These are phyloP conservation scores for Pristionchus arcanus DNA, from an alignment of 2,888 invertebrate species.

Conservation along the genomic window DNA sequence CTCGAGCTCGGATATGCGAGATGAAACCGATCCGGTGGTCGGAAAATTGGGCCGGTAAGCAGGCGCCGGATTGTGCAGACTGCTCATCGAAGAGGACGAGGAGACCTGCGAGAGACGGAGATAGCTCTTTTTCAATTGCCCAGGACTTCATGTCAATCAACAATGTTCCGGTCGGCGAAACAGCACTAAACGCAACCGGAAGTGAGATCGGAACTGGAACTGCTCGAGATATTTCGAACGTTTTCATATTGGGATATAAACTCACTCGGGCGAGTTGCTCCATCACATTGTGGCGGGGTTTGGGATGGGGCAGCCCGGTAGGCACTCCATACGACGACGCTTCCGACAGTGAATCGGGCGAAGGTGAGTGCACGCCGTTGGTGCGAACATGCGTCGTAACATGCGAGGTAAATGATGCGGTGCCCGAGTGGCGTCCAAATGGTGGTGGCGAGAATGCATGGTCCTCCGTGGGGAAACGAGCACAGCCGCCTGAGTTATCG, in stretches of 20 bases:
- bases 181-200: background rate
- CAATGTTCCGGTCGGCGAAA: background rate
- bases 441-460: conserved; percentile 67
- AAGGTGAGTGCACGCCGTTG: conserved; percentile 62
- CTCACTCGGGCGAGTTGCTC: conserved; percentile 70
- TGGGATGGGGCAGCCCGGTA: conserved; percentile 76
- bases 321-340: conserved; percentile 70
- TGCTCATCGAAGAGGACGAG: background rate
- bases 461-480: conserved; percentile 74
- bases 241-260: too few species aligned
- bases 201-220: background rate
- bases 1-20: conserved; percentile 75
- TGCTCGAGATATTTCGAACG: background rate
- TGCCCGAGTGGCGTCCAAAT: background rate
- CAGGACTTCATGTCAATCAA: background rate
- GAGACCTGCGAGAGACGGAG: background rate
- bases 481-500: conserved; percentile 66
- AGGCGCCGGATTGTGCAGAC: background rate
- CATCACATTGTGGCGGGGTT: conserved; percentile 78
- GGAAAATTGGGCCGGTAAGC: conserved; percentile 71
- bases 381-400: background rate
- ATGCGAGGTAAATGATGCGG: background rate
- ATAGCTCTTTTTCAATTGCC: too few species aligned
- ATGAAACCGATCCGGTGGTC: conserved; percentile 73
- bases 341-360: conserved; percentile 61